Percentiles rank a stretch among this genome's conserved stretches.
These are phyloP conservation scores for Mormyrops boulengeri DNA, from an alignment of 2,797 vertebrate genomes.

Conservation along the genomic window DNA sequence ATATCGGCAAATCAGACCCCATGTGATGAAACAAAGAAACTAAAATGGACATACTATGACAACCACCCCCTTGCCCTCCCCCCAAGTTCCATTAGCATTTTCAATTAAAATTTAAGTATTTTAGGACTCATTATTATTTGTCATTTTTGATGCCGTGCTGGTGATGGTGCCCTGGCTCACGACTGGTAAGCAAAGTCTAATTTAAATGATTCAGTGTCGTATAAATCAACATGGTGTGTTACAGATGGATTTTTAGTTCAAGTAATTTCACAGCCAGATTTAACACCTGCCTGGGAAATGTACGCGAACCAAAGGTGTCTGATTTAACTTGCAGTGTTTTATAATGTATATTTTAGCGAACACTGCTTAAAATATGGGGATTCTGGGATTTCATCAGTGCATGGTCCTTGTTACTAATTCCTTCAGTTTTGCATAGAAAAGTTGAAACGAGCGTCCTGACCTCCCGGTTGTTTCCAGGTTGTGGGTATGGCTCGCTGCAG, in stretches of 20 bases:
- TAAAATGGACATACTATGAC: background rate
- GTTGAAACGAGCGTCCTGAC: background rate
- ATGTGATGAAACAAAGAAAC: background rate
- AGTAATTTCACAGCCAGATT: constrained; percentile 55
- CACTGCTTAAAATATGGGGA: constrained; percentile 1
- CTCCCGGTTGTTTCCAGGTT: background rate
- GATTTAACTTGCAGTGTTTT: constrained; percentile 3
- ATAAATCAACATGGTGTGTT: constrained; percentile 37
- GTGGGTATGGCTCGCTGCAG: background rate
- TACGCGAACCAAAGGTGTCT: background rate
- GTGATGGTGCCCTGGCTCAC: background rate
- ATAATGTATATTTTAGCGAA: constrained; percentile 15
- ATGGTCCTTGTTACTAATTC: constrained; percentile 1
- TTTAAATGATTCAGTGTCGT: constrained; percentile 14
- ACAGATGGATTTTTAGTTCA: constrained; percentile 67
- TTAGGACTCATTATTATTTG: constrained; percentile 6
- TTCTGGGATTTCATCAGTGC: background rate
- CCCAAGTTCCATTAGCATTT: background rate
- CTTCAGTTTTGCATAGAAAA: background rate
- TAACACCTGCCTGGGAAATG: constrained; percentile 22
- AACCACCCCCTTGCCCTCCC: background rate
- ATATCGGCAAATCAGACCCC: background rate
- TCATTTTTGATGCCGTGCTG: background rate
- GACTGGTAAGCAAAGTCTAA: constrained; percentile 8
- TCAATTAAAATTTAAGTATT: background rate